Evolutionary conservation across 2,888 invertebrate genomes (phyloP).

Genomic region (Drosophila leonis): DNA sequence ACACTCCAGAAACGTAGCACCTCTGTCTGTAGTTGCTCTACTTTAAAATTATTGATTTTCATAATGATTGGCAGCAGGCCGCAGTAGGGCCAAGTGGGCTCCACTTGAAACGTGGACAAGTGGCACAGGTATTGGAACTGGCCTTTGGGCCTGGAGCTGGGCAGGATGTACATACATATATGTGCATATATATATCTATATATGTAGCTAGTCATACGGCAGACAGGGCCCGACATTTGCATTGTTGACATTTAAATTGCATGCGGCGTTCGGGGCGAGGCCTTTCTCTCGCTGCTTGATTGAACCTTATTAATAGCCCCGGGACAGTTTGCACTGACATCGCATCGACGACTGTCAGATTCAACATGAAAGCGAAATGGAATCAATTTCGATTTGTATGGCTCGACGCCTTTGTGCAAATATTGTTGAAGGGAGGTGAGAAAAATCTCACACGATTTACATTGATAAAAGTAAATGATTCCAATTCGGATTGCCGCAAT

Average conservation of each 20-base stretch:
- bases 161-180: neutral
- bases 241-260: slow-evolving; percentile 65
- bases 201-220: neutral
- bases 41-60: slow-evolving; percentile 63
- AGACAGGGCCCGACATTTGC: slow-evolving; percentile 26
- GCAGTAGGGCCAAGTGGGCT: slow-evolving; percentile 24
- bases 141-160: neutral
- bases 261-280: slow-evolving; percentile 12
- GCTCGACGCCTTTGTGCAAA: slow-evolving; percentile 33
- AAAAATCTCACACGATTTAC: slow-evolving; percentile 14
- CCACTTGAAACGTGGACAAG: slow-evolving; percentile 53
- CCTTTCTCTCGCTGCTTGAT: slow-evolving; percentile 13
- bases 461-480: slow-evolving; percentile 33
- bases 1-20: neutral
- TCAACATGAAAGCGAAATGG: slow-evolving; percentile 29
- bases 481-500: slow-evolving; percentile 23
- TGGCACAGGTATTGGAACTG: slow-evolving; percentile 36
- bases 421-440: slow-evolving; percentile 7
- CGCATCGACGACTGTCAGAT: slow-evolving; percentile 14
- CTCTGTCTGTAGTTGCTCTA: slow-evolving; percentile 44
- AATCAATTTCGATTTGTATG: slow-evolving; percentile 47
- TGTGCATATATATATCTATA: neutral
- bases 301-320: slow-evolving; percentile 42
- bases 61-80: slow-evolving; percentile 53
- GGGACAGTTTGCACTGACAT: slow-evolving; percentile 35